Conservation (phyloP, 2,113 vertebrate species). For the Pteronura brasiliensis region DNA sequence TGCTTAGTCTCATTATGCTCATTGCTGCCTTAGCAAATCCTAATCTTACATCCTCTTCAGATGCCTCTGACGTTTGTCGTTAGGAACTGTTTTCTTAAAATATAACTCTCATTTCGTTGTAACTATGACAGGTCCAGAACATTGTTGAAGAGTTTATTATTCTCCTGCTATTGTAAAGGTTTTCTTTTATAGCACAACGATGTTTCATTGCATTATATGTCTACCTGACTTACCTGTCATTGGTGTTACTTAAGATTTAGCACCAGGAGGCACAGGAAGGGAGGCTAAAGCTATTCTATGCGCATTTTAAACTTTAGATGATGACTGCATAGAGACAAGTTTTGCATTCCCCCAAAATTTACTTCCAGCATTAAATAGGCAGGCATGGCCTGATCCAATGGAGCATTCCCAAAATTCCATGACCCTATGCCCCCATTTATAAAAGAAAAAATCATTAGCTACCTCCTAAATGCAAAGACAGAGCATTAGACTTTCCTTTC, state of each 20-base stretch:
- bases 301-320: background rate
- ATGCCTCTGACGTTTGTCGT: fast-evolving
- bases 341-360: background rate
- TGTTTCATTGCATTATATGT: background rate
- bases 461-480: background rate
- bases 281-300: background rate
- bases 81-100: background rate
- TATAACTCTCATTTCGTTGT: background rate
- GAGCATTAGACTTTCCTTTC: background rate
- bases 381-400: background rate
- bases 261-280: background rate
- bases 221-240: background rate
- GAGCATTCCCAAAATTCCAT: background rate
- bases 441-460: background rate
- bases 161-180: too few relatives aligned
- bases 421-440: background rate
- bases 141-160: background rate
- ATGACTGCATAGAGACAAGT: background rate
- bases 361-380: background rate
- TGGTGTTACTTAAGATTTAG: background rate
- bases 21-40: background rate
- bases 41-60: too few relatives aligned
- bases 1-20: background rate
- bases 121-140: background rate
- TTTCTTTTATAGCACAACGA: background rate